These are phyloP conservation scores for Polydrusus pterygomalis DNA, from an alignment of 2,888 invertebrate species.

Conservation along the genomic window DNA sequence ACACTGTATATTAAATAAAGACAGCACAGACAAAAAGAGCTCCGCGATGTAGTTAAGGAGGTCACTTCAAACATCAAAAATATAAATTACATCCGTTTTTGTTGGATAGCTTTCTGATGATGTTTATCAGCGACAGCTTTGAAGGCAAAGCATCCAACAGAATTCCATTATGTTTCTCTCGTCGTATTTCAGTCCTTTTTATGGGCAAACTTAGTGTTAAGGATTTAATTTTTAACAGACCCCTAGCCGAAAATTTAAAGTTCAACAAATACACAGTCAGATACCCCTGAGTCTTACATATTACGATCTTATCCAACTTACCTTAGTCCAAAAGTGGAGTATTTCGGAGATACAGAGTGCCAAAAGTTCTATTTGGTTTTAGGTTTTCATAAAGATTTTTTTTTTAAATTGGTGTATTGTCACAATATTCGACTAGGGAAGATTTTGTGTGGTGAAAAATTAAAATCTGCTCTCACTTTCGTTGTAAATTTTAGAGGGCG, in stretches of 20 bases:
- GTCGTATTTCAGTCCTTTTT: neutral
- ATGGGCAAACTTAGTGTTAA: neutral
- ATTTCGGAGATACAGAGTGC: no score
- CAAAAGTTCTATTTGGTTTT: no score
- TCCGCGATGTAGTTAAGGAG: slow-evolving; percentile 9
- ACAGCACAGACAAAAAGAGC: slow-evolving; percentile 2
- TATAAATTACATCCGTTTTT: slow-evolving; percentile 30
- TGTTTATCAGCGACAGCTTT: slow-evolving; percentile 28
- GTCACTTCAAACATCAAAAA: slow-evolving; percentile 28
- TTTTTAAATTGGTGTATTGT: no score
- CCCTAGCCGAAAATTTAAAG: neutral
- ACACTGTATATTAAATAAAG: neutral
- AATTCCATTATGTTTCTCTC: slow-evolving; percentile 17
- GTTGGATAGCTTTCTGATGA: slow-evolving; percentile 21
- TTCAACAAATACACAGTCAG: no score
- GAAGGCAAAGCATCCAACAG: slow-evolving; percentile 12
- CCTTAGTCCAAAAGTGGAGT: no score
- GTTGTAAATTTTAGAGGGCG: no score
- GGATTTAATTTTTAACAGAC: neutral
- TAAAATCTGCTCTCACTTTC: no score
- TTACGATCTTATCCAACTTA: no score
- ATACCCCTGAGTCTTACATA: no score
- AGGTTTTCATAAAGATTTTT: no score
- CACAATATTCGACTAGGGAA: no score
- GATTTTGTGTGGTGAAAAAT: no score